Conservation (phyloP, 2,888 invertebrate species). For the Phortica okadai region DNA sequence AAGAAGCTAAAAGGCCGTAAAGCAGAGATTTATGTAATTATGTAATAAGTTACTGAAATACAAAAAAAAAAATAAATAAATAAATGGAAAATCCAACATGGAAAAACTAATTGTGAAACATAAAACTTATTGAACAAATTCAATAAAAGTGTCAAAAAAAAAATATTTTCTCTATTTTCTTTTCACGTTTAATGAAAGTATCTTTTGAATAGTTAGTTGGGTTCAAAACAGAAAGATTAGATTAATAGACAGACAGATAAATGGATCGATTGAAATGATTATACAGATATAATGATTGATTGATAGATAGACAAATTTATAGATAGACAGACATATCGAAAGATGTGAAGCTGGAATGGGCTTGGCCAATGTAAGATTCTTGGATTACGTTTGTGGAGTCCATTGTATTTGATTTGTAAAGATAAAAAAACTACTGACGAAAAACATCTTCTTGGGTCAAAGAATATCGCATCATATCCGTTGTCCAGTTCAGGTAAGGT, state of each 20-base stretch:
- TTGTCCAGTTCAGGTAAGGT: too few relatives aligned
- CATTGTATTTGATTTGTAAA: too few relatives aligned
- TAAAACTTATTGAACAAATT: conserved; percentile 45
- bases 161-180: conserved; percentile 29
- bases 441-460: too few relatives aligned
- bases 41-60: conserved; percentile 1
- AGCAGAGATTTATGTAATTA: conserved; percentile 47
- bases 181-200: not conserved
- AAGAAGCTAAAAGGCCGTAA: conserved; percentile 52
- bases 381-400: too few relatives aligned
- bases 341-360: too few relatives aligned
- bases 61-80: conserved; percentile 41
- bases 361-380: too few relatives aligned
- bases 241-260: conserved; percentile 17
- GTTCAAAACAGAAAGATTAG: too few relatives aligned
- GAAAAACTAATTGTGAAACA: not conserved
- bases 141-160: conserved; percentile 55
- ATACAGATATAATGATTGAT: not conserved
- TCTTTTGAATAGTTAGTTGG: too few relatives aligned
- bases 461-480: too few relatives aligned
- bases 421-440: too few relatives aligned
- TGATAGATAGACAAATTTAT: not conserved
- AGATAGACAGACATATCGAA: too few relatives aligned
- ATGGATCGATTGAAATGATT: not conserved
- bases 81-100: conserved; percentile 41